phyloP scores from a whole-genome alignment of 2,888 invertebrate species.

The Sarcophaga caerulescens region DNA sequence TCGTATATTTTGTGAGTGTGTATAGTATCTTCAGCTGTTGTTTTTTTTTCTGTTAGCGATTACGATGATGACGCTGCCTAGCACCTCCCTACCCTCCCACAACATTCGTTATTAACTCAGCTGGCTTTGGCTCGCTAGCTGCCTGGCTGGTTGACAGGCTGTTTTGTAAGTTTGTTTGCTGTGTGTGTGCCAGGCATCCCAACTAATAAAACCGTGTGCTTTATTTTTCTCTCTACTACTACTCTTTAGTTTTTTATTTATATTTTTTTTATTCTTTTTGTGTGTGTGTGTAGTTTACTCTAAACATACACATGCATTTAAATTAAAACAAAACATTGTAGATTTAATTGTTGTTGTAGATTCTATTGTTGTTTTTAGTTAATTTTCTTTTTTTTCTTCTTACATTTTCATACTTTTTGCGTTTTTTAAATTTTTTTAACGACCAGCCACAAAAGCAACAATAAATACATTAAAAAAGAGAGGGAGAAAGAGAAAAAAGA shows the following conservation, averaged over 20 bases:
- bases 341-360: conserved; percentile 10
- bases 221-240: not conserved
- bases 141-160: not conserved
- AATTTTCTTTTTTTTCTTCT: conserved; percentile 22
- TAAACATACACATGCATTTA: not conserved
- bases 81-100: not conserved
- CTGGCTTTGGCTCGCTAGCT: not conserved
- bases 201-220: conserved; percentile 16
- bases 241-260: not conserved
- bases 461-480: not conserved
- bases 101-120: not conserved
- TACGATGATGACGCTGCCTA: conserved; percentile 7
- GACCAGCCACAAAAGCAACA: conserved; percentile 25
- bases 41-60: conserved; percentile 30
- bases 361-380: conserved; percentile 32
- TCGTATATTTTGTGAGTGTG: not conserved
- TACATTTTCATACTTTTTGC: not conserved
- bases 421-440: not conserved
- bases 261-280: not conserved
- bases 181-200: not conserved
- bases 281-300: not conserved
- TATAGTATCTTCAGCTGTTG: conserved; percentile 35
- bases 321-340: conserved; percentile 23
- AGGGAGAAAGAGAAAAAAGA: conserved; percentile 7
- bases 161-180: conserved; percentile 2